Base-by-base conservation (phyloP, 2,888 invertebrate genomes). In the Drosophila nigricruria region DNA sequence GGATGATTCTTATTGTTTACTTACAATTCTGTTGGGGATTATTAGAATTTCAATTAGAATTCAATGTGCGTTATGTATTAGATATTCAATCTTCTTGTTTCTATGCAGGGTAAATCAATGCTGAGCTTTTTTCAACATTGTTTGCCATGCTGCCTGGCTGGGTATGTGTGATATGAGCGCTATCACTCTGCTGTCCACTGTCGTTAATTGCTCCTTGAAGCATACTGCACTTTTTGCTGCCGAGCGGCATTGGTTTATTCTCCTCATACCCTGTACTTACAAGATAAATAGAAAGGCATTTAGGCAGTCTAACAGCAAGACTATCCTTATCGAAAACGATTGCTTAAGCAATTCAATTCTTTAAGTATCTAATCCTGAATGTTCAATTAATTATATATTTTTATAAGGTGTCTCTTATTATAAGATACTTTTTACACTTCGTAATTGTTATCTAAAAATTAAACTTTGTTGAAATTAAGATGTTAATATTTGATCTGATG, bases 201-300 rank as follows among this genome's bases (percentile, higher is more conserved):
- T 77, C 81, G 86, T 89, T 89, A 88, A 86, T 89, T 86, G 86
- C 88, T 86, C 88, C 86, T 86, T 86, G 90, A 89, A 88, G 86
- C 82, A 74, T 81, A 70, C 81, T 73, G 84, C 67, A 79, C 64
- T 78, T 79, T 88, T 89, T 85, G 66, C 69, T 62, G 65, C 57
- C 49, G 58, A 32, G 30, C 64, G 56, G 61, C 64, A 61, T 23
- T 16, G 56, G 69, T 68, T 62, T 53, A 63, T 67, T 62, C 60
- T 67, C 57, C 57, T 32, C 36, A 73, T 77, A 77, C 78, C 58
- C 68, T 80, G 23, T 38, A 54, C 8, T 34, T 56, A 42, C 45
- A 23, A 27, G 6, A 32, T 14, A 20, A 20, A 36, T 6, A 9
- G 9, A 12, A 10, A 9, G 43, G 36, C 12, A 36, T 25, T n/a